Evolutionary conservation across 2,888 invertebrate genomes (phyloP), one percentile per base, ranked within the genome.

Genomic region (Lamellibrachia satsuma): DNA sequence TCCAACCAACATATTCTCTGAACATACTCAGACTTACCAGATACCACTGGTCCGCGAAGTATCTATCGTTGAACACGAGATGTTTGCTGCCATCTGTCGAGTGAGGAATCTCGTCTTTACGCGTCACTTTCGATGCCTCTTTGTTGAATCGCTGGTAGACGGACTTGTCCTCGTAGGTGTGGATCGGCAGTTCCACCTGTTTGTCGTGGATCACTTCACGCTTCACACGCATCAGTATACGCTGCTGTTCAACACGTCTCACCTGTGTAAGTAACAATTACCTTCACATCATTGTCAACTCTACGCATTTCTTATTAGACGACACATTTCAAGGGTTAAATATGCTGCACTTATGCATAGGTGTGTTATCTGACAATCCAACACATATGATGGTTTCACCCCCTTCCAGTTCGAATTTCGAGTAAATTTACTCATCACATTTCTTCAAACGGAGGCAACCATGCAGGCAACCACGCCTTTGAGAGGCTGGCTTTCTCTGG

Each of bases 21-120:
- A 91, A n/a, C 75, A 22, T 52, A 9, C 55, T 92, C 51, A 90
- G 60, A 95, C 95, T 94, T 94, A 96, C 96, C 94, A 95, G 91
- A 92, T 96, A 96, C 96, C 96, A 96, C 94, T 95, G 95, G 91
- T 96, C 95, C 1, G 91, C 57, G 93, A 94, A 96, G 91, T 93
- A 94, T 15, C 95, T 95, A 93, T 96, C 96, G 92, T 95, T 95
- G 92, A 95, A 95, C 15, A 92, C n/a, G 6, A 94, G 75, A 8
- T 90, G 27, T n/a, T 90, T 11, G 11, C 51, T 2, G 92, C 15
- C 6, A 8, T 52, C 57, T 51, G 6, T 75, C 39, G 55, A 52
- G 91, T 57, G 15, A 55, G 52, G 52, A 91, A 57, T 55, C 3
- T 91, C 22, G 22, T 75, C 75, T n/a, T 75, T 75, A 15, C 75